Evolutionary conservation across 2,888 invertebrate species (phyloP), one percentile per base, ranked within the genome.

Genomic region (Phasia obesa): DNA sequence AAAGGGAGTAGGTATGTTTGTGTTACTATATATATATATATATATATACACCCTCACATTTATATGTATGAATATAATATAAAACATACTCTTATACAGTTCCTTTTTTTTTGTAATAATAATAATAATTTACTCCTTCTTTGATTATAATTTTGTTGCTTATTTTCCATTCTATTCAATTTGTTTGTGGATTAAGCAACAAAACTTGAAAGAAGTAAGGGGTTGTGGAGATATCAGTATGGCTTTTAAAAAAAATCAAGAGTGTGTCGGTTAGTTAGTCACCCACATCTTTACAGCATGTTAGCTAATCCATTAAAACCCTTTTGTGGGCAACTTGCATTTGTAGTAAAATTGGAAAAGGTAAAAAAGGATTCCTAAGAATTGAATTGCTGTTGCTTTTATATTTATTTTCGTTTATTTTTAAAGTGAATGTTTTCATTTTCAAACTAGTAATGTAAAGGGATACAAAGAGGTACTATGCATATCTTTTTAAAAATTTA

Each of bases 41-140:
- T 4, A 35, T 15, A n/a, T 15, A 57, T 0, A 17, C 21, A 19
- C 19, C 49, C 13, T 1, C 6, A 1, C 21, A 2, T 2, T 4
- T 2, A 27, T 42, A 59, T 15, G 47, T 31, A 31, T 47, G 17
- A 13, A 55, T 11, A 64, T 23, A n/a, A 55, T 42, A 55, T 42
- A 65, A 44, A 69, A 75, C 35, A 84, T 11, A 35, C 35, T 11
- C 9, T 35, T 35, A 2, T 11, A 35, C 11, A 11, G 11, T 35
- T 35, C 9, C 4, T 5, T 35, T 11, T 35, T 35, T 79, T 84
- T 86, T 86, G 86, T 86, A 86, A 86, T 87, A 86, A 87, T 86
- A 88, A 87, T 87, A 87, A 88, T 88, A 88, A 88, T 88, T 89
- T 88, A 89, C 85, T 88, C 89, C 86, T 87, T 86, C 77, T 59